These are phyloP conservation scores for Oreonectes daqikongensis DNA, from an alignment of 2,797 vertebrate species.

Conservation along the genomic window DNA sequence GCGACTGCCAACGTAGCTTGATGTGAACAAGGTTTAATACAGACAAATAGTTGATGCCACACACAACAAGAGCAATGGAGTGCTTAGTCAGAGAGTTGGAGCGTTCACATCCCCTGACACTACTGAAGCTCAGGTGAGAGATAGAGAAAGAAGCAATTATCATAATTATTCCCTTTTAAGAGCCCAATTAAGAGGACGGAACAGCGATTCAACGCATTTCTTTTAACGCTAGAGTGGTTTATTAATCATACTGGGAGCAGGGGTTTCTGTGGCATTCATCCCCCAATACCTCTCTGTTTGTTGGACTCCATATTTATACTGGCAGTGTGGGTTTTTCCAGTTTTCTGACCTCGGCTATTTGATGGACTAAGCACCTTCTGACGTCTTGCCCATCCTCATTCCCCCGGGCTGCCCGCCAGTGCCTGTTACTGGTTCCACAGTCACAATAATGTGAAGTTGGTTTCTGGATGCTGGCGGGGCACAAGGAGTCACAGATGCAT, in stretches of 20 bases:
- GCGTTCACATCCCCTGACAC: neutral
- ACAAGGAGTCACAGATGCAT: conserved; percentile 32
- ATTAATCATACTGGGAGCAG: conserved; percentile 23
- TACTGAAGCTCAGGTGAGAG: conserved; percentile 6
- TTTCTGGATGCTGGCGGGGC: conserved; percentile 11
- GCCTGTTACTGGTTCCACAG: conserved; percentile 10
- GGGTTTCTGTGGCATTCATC: neutral
- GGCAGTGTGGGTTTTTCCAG: conserved; percentile 7
- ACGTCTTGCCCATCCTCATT: neutral
- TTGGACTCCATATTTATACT: neutral
- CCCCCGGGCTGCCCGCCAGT: neutral
- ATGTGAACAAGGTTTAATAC: conserved; percentile 1
- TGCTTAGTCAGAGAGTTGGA: neutral
- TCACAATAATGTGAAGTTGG: conserved; percentile 42
- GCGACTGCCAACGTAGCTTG: neutral
- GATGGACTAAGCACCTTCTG: conserved; percentile 6
- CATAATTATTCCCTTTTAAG: conserved; percentile 27
- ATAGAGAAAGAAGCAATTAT: conserved; percentile 13
- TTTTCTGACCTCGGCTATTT: conserved; percentile 20
- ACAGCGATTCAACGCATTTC: neutral
- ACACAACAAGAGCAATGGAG: neutral
- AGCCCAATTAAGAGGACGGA: conserved; percentile 11
- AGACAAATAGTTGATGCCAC: conserved; percentile 39
- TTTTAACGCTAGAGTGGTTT: conserved; percentile 18
- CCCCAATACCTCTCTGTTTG: neutral